Conservation (phyloP, 2,888 invertebrate genomes). For the Cacoxenus indagator region DNA sequence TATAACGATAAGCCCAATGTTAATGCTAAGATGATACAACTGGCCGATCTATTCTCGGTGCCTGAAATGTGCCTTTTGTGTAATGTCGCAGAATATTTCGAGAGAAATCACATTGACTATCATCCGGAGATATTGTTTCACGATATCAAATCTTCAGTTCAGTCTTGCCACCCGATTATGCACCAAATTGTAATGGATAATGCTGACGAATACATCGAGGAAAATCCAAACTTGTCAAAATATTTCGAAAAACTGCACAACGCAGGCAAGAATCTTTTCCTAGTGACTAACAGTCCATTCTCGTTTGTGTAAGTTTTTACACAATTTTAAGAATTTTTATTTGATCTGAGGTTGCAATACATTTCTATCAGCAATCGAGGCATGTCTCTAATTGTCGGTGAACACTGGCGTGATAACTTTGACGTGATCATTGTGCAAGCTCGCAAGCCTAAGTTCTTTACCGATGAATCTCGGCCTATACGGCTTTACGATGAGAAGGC, state of each 20-base stretch:
- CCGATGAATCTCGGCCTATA: slow-evolving; percentile 90
- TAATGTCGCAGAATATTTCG: slow-evolving; percentile 94
- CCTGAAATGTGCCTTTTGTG: slow-evolving; percentile 96
- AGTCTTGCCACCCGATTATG: slow-evolving; percentile 89
- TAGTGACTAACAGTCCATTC: slow-evolving; percentile 97
- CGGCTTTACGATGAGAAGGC: slow-evolving; percentile 86
- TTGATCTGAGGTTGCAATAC: too few species aligned
- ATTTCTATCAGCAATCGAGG: slow-evolving; percentile 82
- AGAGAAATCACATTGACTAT: slow-evolving; percentile 89
- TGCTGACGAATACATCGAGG: slow-evolving; percentile 84
- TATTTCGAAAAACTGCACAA: slow-evolving; percentile 83
- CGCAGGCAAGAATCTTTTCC: slow-evolving; percentile 88
- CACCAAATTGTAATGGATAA: slow-evolving; percentile 89
- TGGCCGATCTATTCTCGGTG: slow-evolving; percentile 96
- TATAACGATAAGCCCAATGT: slow-evolving; percentile 52
- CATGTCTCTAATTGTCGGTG: slow-evolving; percentile 89
- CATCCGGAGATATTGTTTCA: slow-evolving; percentile 96
- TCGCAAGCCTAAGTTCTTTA: slow-evolving; percentile 96
- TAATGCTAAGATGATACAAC: slow-evolving; percentile 86
- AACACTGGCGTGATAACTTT: slow-evolving; percentile 91
- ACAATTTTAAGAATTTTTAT: neutral
- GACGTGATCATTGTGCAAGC: slow-evolving; percentile 96
- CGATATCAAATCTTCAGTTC: slow-evolving; percentile 92
- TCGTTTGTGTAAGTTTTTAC: slow-evolving; percentile 86
- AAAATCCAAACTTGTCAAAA: slow-evolving; percentile 78